phyloP scores from a whole-genome alignment of 92 coral and sea anemone genomes.

The Palythoa heliodiscus region DNA sequence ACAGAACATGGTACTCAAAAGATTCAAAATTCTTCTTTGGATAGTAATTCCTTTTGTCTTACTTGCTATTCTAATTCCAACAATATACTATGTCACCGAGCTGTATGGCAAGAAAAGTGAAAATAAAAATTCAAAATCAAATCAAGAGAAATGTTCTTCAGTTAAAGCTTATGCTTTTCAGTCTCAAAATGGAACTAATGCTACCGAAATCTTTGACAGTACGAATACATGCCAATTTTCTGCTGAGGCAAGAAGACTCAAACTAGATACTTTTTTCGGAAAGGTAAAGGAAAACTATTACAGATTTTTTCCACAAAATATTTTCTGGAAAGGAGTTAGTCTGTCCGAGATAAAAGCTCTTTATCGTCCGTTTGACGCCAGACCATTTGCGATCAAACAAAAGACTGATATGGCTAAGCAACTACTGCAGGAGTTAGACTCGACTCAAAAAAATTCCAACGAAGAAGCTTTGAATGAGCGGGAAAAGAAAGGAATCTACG shows the following conservation, averaged over 20 bases:
- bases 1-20: conserved; percentile 9
- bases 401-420: conserved; percentile 63
- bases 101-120: not conserved
- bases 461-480: conserved; percentile 52
- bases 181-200: conserved; percentile 33
- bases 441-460: conserved; percentile 44
- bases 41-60: conserved; percentile 1
- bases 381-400: conserved; percentile 66
- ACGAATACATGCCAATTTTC: conserved; percentile 50
- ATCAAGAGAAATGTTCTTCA: not conserved
- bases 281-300: conserved; percentile 54
- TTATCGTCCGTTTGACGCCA: conserved; percentile 71
- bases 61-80: conserved; percentile 1
- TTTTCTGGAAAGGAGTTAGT: conserved; percentile 37
- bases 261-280: conserved; percentile 53
- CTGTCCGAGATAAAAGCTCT: conserved; percentile 46
- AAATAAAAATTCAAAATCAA: not conserved
- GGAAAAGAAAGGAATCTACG: conserved; percentile 63
- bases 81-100: conserved; percentile 14
- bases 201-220: conserved; percentile 6
- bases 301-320: conserved; percentile 46
- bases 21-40: conserved; percentile 1
- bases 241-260: conserved; percentile 57
- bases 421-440: conserved; percentile 50
- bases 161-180: not conserved